A percentile compares a stretch with the other conserved stretches of the same genome.
These are phyloP conservation scores for Chrysomallon squamiferum DNA, from an alignment of 1,140 invertebrate genomes.

Conservation along the genomic window DNA sequence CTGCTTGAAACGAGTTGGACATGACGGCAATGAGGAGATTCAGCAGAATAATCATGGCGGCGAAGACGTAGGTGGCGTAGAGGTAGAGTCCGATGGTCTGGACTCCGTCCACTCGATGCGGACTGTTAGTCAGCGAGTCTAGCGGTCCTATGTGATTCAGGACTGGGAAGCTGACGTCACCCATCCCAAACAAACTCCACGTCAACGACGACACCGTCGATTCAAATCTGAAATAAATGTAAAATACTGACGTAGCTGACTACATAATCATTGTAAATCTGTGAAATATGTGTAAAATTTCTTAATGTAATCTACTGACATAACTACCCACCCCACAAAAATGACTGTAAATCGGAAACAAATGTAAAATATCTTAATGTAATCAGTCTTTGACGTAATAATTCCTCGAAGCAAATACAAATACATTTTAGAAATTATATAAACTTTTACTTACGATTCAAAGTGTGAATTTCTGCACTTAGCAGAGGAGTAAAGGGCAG, in stretches of 20 bases:
- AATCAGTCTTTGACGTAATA: no score
- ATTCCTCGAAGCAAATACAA: no score
- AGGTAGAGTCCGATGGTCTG: slow-evolving; percentile 65
- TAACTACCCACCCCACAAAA: no score
- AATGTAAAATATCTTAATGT: no score
- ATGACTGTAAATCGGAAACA: no score
- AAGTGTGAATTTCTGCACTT: slow-evolving; percentile 34
- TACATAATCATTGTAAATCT: no score
- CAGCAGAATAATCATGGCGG: slow-evolving; percentile 94
- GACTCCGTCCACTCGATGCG: slow-evolving; percentile 6
- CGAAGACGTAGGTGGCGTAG: slow-evolving; percentile 95
- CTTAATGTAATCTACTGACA: no score
- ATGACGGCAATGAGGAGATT: slow-evolving; percentile 99
- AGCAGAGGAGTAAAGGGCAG: slow-evolving; percentile 38
- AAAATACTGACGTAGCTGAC: no score
- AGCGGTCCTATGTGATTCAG: slow-evolving; percentile 17
- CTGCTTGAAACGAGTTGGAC: slow-evolving; percentile 98
- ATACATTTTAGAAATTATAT: no score
- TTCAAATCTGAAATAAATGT: slow-evolving; percentile 21
- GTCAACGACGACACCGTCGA: slow-evolving; percentile 31
- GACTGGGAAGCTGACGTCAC: slow-evolving; percentile 23
- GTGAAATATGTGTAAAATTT: no score
- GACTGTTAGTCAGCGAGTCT: slow-evolving; percentile 38
- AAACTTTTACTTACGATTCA: slow-evolving; percentile 18
- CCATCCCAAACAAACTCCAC: slow-evolving; percentile 44